These are phyloP conservation scores for Muricea muricata DNA, from an alignment of 92 coral and sea anemone species.

Conservation along the genomic window DNA sequence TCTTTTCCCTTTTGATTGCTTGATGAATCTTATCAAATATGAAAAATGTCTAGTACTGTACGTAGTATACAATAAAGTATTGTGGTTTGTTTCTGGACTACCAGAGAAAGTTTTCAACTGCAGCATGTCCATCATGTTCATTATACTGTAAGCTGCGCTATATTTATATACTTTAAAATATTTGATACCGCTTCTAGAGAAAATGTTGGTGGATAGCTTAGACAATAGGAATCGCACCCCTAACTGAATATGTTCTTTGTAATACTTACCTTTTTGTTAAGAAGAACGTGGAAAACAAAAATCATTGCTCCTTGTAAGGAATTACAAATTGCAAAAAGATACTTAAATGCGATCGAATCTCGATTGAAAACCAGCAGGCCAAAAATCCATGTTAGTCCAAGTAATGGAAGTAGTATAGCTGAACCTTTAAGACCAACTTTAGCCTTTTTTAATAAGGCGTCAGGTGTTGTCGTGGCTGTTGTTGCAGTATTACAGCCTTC, in stretches of 20 bases:
- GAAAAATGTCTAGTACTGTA: not conserved
- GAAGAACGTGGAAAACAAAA: not conserved
- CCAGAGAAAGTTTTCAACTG: no score
- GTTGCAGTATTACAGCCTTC: not conserved
- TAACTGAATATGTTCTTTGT: no score
- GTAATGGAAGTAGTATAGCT: not conserved
- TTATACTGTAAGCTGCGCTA: no score
- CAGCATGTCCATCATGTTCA: no score
- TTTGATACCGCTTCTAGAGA: not conserved
- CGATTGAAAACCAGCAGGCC: not conserved
- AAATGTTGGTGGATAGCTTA: no score
- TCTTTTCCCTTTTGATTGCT: not conserved
- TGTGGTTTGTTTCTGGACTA: no score
- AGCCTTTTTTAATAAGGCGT: not conserved
- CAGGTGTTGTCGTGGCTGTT: not conserved
- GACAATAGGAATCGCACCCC: no score
- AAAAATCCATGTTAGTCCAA: not conserved
- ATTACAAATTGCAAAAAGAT: slow-evolving; percentile 2
- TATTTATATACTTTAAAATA: no score
- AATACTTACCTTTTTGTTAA: not conserved
- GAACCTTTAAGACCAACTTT: slow-evolving; percentile 1
- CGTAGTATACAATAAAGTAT: not conserved
- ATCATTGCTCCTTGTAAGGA: not conserved
- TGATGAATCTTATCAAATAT: not conserved
- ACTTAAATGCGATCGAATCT: not conserved